Evolutionary conservation across 1,140 invertebrate genomes (phyloP).

Genomic region (Ladona fulva): DNA sequence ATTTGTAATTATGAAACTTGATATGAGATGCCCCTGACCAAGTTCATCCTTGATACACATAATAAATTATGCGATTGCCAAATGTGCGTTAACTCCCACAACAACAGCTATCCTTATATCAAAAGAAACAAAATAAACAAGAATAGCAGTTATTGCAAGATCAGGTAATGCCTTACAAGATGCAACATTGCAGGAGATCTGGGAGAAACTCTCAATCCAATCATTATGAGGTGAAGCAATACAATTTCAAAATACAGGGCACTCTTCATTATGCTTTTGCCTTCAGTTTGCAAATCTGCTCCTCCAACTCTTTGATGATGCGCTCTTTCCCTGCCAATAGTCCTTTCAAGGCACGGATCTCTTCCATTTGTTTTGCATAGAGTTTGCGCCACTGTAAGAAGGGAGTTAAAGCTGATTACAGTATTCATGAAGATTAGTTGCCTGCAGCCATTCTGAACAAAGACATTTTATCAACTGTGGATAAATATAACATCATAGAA

Average conservation of each 20-base stretch:
- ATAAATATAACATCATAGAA: too few relatives aligned
- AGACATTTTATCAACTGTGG: too few relatives aligned
- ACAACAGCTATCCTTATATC: not conserved
- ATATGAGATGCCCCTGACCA: too few relatives aligned
- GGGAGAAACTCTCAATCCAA: not conserved
- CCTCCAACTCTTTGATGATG: slow-evolving; percentile 50
- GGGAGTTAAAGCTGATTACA: too few relatives aligned
- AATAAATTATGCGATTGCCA: not conserved
- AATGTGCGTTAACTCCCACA: not conserved
- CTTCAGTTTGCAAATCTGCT: slow-evolving; percentile 53
- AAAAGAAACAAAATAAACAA: not conserved
- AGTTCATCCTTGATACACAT: too few relatives aligned
- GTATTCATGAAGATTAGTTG: too few relatives aligned
- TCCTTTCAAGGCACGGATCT: slow-evolving; percentile 60
- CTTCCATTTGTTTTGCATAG: slow-evolving; percentile 66
- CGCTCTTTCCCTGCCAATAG: slow-evolving; percentile 66
- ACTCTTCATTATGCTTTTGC: not conserved
- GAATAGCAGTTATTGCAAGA: not conserved
- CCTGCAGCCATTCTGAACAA: too few relatives aligned
- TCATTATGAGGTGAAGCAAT: not conserved
- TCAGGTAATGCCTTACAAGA: not conserved
- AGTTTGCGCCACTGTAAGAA: slow-evolving; percentile 55
- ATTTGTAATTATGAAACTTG: not conserved
- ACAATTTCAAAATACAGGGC: not conserved
- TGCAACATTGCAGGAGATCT: not conserved